Conservation (phyloP, 1,140 invertebrate species). For the Charaxes varanes region DNA sequence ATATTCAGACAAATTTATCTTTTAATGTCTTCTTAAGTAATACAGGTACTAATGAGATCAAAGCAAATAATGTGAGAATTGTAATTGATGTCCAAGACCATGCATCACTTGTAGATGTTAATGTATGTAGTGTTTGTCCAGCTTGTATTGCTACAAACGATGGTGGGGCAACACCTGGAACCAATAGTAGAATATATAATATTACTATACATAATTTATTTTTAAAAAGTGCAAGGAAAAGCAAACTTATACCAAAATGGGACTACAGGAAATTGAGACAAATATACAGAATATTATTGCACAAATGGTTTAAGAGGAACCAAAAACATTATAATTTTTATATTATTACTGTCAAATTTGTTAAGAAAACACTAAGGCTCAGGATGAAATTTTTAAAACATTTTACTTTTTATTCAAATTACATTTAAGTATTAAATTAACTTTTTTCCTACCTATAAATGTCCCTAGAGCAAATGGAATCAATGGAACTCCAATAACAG, state of each 20-base stretch:
- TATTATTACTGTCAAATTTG: too few relatives aligned
- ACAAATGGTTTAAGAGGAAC: too few relatives aligned
- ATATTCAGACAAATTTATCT: slow-evolving; percentile 84
- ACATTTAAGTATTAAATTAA: background rate
- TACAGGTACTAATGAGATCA: slow-evolving; percentile 92
- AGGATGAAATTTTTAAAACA: too few relatives aligned
- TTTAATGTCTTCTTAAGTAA: slow-evolving; percentile 89
- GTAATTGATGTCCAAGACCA: slow-evolving; percentile 92
- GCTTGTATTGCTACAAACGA: slow-evolving; percentile 98
- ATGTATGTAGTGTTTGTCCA: slow-evolving; percentile 94
- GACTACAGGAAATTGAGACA: too few relatives aligned
- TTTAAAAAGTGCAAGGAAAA: too few relatives aligned
- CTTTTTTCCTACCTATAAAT: slow-evolving; percentile 84
- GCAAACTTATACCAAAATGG: too few relatives aligned
- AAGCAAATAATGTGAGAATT: slow-evolving; percentile 84
- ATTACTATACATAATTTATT: too few relatives aligned
- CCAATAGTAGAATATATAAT: too few relatives aligned
- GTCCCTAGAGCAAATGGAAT: slow-evolving; percentile 96
- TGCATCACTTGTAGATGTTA: slow-evolving; percentile 92
- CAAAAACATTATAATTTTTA: too few relatives aligned
- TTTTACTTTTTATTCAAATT: background rate
- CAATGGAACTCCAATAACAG: slow-evolving; percentile 96
- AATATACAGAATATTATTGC: too few relatives aligned
- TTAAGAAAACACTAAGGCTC: too few relatives aligned
- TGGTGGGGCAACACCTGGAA: slow-evolving; percentile 95